Base-by-base conservation (phyloP, 2,888 invertebrate species). In the Phengaris arion region DNA sequence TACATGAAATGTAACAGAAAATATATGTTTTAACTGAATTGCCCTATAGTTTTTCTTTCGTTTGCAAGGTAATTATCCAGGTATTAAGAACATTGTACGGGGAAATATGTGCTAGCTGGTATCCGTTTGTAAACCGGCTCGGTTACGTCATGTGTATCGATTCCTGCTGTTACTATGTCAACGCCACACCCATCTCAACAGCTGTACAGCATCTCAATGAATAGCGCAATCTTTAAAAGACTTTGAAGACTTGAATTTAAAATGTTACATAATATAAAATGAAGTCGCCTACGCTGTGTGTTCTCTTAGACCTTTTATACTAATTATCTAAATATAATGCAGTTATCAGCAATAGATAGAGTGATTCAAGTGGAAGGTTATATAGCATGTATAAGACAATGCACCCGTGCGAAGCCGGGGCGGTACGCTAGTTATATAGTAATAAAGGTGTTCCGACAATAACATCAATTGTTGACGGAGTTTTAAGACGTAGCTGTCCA, bases 161-260 rank as follows among this genome's bases (percentile, higher is more conserved):
- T 80, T 79, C 80, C 76, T 78, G 45, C 64, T 81, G 83, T 83
- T 82, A 81, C 79, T 69, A 76, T 81, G 79, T 81, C 80, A 79
- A 75, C 78, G 81, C 84, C 82, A 85, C 83, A 82, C 83, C 83
- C 84, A 82, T 83, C 80, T 74, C 74, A 75, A 76, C 78, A 81
- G 64, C 64, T 64, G 64, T 64, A 64, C 64, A 64, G 64, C 64
- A 64, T 64, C 64, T 64, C 45, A 64, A 64, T 64, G 64, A 64
- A 13, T 45, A 45, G 6, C 64, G 64, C 64, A 64, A 64, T 64
- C 64, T 45, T 64, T 45, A 6, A 64, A 64, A 64, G 59, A 64
- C 64, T 64, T 64, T 64, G 35, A 22, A 15, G 59, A 35, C 15
- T 57, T 7, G 15, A 15, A 57, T 57, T 57, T 57, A 15, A 15